A percentile compares a stretch with the other conserved stretches of the same genome.
Conservation (phyloP, 2,888 invertebrate species). For the Halocaridina rubra region DNA sequence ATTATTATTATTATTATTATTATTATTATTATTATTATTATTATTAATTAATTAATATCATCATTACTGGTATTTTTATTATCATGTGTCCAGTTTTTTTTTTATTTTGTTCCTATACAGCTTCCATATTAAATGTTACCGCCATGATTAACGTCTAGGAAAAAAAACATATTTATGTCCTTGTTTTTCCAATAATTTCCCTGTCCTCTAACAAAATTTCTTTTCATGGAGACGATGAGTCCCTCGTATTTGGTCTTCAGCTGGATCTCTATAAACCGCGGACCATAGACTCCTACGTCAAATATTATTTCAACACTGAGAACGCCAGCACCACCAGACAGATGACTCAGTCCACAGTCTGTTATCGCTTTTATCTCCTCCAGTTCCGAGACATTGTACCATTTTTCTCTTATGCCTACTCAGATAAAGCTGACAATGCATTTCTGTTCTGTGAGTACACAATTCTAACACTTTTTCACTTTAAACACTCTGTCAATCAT, state of each 20-base stretch:
- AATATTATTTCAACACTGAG: background rate
- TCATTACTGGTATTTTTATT: too few species aligned
- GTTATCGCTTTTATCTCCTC: background rate
- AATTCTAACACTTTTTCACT: background rate
- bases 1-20: too few species aligned
- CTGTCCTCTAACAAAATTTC: too few species aligned
- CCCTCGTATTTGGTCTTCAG: background rate
- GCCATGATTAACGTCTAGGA: too few species aligned
- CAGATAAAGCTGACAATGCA: background rate
- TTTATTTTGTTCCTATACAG: too few species aligned
- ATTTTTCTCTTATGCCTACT: slow-evolving; percentile 5
- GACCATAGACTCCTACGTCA: background rate
- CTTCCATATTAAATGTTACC: too few species aligned
- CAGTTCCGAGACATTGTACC: background rate
- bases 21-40: too few species aligned
- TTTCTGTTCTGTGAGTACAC: background rate
- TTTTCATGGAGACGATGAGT: background rate
- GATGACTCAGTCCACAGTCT: background rate
- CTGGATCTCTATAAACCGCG: background rate
- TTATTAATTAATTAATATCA: too few species aligned
- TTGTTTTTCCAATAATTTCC: too few species aligned
- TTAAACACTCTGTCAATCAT: background rate
- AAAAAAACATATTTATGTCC: too few species aligned
- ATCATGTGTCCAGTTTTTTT: too few species aligned
- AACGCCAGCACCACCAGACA: background rate